Evolutionary conservation across 2,888 invertebrate genomes (phyloP).

Genomic region (Neria commutata): DNA sequence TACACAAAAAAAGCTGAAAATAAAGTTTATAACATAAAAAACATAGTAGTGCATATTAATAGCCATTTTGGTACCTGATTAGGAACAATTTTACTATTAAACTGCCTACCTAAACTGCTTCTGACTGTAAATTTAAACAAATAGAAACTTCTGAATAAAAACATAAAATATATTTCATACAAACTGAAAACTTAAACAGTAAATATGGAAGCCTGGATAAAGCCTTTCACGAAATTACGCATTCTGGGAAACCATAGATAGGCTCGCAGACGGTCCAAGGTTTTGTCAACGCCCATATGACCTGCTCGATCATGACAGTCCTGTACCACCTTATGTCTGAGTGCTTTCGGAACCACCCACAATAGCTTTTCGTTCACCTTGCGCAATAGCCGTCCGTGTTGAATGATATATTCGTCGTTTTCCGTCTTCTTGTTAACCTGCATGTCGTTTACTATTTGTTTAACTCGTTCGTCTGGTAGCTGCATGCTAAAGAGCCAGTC

Average conservation of each 20-base stretch:
- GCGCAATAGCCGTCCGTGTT: neutral
- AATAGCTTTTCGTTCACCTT: neutral
- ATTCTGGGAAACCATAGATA: constrained; percentile 58
- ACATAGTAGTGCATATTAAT: too few species aligned
- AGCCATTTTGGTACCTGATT: too few species aligned
- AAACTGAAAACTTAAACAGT: too few species aligned
- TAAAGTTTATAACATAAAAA: too few species aligned
- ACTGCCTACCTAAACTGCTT: too few species aligned
- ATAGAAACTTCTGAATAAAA: too few species aligned
- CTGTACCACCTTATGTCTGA: constrained; percentile 2
- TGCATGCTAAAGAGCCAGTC: constrained; percentile 11
- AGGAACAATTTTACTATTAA: too few species aligned
- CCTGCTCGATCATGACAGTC: constrained; percentile 28
- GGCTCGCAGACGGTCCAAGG: constrained; percentile 36
- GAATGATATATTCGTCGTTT: neutral
- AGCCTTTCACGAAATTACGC: constrained; percentile 48
- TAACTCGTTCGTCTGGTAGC: constrained; percentile 6
- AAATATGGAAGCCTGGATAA: too few species aligned
- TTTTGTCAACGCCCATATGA: constrained; percentile 33
- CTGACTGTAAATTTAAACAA: too few species aligned
- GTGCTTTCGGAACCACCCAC: constrained; percentile 18
- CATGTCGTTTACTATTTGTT: neutral
- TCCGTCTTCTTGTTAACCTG: neutral
- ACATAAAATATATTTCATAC: too few species aligned
- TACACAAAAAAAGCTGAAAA: too few species aligned